Base-by-base conservation (phyloP, 2,888 invertebrate species). In the Sphecodes monilicornis region DNA sequence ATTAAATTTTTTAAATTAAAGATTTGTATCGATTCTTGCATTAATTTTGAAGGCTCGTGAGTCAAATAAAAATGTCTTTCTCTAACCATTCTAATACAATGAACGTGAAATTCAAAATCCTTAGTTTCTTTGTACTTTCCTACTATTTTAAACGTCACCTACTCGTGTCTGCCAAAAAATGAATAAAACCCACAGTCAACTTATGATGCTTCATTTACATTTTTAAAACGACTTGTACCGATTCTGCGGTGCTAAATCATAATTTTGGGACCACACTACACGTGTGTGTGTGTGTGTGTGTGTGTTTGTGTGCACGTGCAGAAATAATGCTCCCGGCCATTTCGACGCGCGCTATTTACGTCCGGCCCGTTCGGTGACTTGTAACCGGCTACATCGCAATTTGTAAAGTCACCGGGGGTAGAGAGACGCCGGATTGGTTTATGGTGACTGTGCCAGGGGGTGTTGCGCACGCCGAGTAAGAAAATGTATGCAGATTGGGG, bases 401-500 rank as follows among this genome's bases (percentile, higher is more conserved):
- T 85, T 85, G 85, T 85, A 79, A 76, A 76, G 79, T 68, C 79
- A 72, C 76, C 75, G 29, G 36, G 43, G 43, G 84, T 60, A 54
- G 54, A 22, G 68, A 39, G 54, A 64, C 32, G 32, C 22, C n/a
- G 76, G 54, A 70, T 60, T 74, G 77, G 69, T 77, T 84, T 83
- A 83, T 73, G 84, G 83, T 22, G n/a, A 18, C 76, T 39, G 66
- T 32, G 22, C 39, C 41, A 41, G 16, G 41, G 64, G 50, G 54
- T 60, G 36, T 64, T 22, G 83, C 72, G 46, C 22, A n/a, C 57
- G 29, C 36, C 26, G 29, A 4, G 41, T 84, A 76, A 78, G 85
- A 76, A 79, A 79, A 85, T 79, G 71, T 85, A 85, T 84, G 85
- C 85, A 85, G 85, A 85, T 84, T 79, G 80, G 68, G 18, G 13